Evolutionary conservation across 2,888 invertebrate genomes (phyloP), one percentile per base, ranked within the genome.

Genomic region (Limnephilus auricula): DNA sequence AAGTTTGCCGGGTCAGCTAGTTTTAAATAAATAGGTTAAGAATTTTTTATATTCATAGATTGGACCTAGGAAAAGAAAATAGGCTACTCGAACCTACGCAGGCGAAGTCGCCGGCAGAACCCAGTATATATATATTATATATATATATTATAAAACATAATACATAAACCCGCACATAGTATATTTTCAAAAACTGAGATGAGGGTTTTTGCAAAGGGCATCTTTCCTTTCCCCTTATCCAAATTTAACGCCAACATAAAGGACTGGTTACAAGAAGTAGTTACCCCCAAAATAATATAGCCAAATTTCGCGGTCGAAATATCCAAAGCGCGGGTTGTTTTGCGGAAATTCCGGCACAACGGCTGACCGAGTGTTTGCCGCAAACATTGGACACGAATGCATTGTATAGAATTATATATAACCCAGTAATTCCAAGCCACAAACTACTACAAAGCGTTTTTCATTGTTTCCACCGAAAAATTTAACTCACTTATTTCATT

Each of bases 311-410:
- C 65, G 65, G 65, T 88, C 25, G 34, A 78, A 34, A 88, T 78
- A 78, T 78, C 34, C 34, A n/a, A 88, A 88, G 65, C 79, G 65
- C n/a, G 78, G 78, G 79, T 78, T 32, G 79, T 88, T 88, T 78
- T 34, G 79, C 4, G 18, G 78, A 37, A 88, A 88, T 88, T 78
- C 87, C 65, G 25, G 65, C 45, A 32, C 86, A 50, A 37, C 84
- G 65, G 87, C 87, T 34, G 87, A 65, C 87, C 78, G 32, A 34
- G 34, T 34, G 25, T 79, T n/a, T 34, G 37, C 87, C 87, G 34
- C 87, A 88, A 65, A 30, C 78, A 10, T 88, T 65, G 78, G 18
- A 88, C 32, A n/a, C 78, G 32, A 79, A 18, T 88, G 87, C 32
- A 88, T 31, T 65, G 78, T 25, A 79, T 30, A 18, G 87, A 25